These are phyloP conservation scores for Coregonus clupeaformis DNA, from an alignment of 2,113 vertebrate species.

Conservation along the genomic window DNA sequence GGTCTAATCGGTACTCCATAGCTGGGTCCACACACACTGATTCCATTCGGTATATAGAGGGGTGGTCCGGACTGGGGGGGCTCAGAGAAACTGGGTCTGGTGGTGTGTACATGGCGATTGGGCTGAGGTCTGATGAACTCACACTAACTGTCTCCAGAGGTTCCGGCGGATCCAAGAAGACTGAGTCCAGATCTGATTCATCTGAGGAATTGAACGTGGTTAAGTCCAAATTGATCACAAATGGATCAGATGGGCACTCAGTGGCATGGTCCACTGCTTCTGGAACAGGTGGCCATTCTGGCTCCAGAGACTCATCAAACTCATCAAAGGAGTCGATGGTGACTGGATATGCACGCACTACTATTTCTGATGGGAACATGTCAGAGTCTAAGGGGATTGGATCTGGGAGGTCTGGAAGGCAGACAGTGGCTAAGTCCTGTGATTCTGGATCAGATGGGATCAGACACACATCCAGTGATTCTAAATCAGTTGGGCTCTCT, in stretches of 20 bases:
- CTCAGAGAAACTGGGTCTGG: conserved; percentile 43
- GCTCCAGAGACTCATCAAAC: conserved; percentile 38
- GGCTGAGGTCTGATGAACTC: conserved; percentile 39
- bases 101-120: conserved; percentile 41
- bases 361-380: conserved; percentile 35
- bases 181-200: conserved; percentile 71
- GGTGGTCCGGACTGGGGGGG: conserved; percentile 33
- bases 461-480: conserved; percentile 28
- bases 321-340: conserved; percentile 29
- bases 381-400: conserved; percentile 18
- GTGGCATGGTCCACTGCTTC: conserved; percentile 63
- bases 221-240: conserved; percentile 68
- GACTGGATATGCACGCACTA: conserved; percentile 39
- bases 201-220: conserved; percentile 72
- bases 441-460: conserved; percentile 42
- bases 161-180: conserved; percentile 70
- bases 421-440: neutral
- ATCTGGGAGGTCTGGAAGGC: neutral
- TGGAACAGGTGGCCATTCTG: conserved; percentile 72
- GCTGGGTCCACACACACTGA: conserved; percentile 34
- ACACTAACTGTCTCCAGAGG: conserved; percentile 61
- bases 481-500: conserved; percentile 18
- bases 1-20: conserved; percentile 35
- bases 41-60: conserved; percentile 22
- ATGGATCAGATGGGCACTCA: conserved; percentile 61